Evolutionary conservation across 2,888 invertebrate species (phyloP), one percentile per base, ranked within the genome.

Genomic region (Cheiracanthium punctorium): DNA sequence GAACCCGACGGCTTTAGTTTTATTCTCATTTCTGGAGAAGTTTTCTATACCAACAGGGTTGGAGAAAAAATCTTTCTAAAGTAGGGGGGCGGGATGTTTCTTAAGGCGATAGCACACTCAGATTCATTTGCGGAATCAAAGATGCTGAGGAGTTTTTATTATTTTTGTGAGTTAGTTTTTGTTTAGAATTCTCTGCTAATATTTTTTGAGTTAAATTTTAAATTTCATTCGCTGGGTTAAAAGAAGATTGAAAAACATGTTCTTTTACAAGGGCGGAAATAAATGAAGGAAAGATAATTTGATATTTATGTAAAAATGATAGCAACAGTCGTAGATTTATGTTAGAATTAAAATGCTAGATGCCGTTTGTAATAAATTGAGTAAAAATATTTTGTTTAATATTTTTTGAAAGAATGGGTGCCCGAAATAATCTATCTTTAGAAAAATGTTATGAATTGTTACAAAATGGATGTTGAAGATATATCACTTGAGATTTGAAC

Each of bases 61-160:
- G 10, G 41, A 20, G 10, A 20, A 37, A 37, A 41, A 70, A 73
- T 20, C 8, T n/a, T n/a, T 33, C 14, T 33, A 69, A 69, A 37
- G 10, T 37, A 37, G 37, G 10, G 37, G 37, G 37, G 37, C 10
- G 29, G 29, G 43, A 72, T 28, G 24, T 76, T n/a, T 17, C 77
- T 69, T 33, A 52, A 28, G 71, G 64, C 58, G 20, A 58, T 58
- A 58, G 64, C 28, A 24, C n/a, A 52, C 37, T 71, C n/a, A 41
- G 14, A 64, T 71, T 70, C 70, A 64, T 41, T 71, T 64, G 32
- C 17, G 52, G 41, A 79, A 33, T 70, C 70, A 52, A 52, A 70
- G 43, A 70, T 70, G 30, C n/a, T 29, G 43, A 67, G 29, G 17
- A 67, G 29, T 64, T 67, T 43, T 43, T n/a, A n/a, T n/a, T n/a